Percentiles rank a stretch among this genome's conserved stretches.
Conservation (phyloP, 2,888 invertebrate genomes). For the Stenurella melanura region DNA sequence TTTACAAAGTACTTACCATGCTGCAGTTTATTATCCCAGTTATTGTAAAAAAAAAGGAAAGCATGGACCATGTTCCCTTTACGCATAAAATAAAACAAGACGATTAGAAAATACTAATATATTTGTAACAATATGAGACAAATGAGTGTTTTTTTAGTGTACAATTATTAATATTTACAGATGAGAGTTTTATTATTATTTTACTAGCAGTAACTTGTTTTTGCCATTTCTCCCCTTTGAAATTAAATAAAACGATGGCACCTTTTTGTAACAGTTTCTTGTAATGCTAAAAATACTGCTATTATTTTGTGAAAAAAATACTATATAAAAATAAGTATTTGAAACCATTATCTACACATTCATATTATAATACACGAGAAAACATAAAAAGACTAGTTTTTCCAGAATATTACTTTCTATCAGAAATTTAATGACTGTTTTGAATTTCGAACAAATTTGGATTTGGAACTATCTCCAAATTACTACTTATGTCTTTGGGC, state of each 20-base stretch:
- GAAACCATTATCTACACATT: conserved; percentile 43
- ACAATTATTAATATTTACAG: conserved; percentile 38
- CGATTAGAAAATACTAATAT: conserved; percentile 39
- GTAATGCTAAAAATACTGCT: conserved; percentile 42
- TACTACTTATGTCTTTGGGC: neutral
- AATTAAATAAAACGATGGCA: conserved; percentile 35
- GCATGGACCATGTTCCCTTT: too few species aligned
- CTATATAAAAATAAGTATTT: conserved; percentile 60
- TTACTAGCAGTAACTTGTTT: conserved; percentile 30
- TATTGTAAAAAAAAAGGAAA: too few species aligned
- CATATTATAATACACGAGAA: conserved; percentile 27
- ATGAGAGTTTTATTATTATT: conserved; percentile 27
- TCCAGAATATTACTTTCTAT: neutral
- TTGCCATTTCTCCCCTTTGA: conserved; percentile 26
- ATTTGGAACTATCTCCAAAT: neutral
- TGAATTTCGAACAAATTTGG: neutral
- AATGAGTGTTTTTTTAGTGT: conserved; percentile 42
- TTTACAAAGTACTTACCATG: too few species aligned
- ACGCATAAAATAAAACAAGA: conserved; percentile 7
- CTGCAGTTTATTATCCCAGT: too few species aligned
- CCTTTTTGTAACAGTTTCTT: conserved; percentile 29
- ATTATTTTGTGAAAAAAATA: conserved; percentile 52
- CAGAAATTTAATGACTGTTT: neutral
- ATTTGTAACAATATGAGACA: conserved; percentile 41
- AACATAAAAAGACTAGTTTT: conserved; percentile 26